Percentiles rank a stretch among this genome's conserved stretches.
These are phyloP conservation scores for Cervus canadensis DNA, from an alignment of 2,113 vertebrate species.

Conservation along the genomic window DNA sequence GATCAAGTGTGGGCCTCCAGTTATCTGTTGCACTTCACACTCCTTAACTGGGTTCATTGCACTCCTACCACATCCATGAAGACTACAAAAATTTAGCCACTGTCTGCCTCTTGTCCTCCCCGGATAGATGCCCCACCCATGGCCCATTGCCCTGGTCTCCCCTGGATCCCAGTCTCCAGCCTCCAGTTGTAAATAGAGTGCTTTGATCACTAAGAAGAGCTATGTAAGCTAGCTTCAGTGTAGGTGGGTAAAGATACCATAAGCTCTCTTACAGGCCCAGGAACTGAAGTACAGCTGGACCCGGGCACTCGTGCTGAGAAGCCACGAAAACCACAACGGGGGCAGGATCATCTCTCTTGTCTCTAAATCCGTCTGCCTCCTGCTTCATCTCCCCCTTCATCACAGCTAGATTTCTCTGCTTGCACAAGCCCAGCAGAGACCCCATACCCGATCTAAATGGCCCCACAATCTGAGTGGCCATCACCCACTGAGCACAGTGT, in stretches of 20 bases:
- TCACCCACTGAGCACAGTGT: background rate
- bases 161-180: background rate
- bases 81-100: background rate
- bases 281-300: background rate
- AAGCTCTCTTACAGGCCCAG: background rate
- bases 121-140: background rate
- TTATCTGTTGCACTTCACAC: background rate
- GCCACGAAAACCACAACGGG: background rate
- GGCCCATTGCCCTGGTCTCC: background rate
- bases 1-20: background rate
- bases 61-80: background rate
- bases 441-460: background rate
- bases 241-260: background rate
- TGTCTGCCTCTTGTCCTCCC: background rate
- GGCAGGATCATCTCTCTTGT: background rate
- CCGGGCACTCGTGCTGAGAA: fast-evolving
- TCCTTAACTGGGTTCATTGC: background rate
- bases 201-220: background rate
- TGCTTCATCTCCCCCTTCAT: background rate
- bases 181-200: background rate
- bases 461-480: background rate
- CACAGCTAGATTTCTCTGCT: background rate
- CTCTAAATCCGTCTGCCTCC: background rate
- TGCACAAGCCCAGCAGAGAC: background rate
- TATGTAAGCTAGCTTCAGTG: background rate